Conservation (phyloP, 2,888 invertebrate genomes). For the Alloscopus bannaensis region DNA sequence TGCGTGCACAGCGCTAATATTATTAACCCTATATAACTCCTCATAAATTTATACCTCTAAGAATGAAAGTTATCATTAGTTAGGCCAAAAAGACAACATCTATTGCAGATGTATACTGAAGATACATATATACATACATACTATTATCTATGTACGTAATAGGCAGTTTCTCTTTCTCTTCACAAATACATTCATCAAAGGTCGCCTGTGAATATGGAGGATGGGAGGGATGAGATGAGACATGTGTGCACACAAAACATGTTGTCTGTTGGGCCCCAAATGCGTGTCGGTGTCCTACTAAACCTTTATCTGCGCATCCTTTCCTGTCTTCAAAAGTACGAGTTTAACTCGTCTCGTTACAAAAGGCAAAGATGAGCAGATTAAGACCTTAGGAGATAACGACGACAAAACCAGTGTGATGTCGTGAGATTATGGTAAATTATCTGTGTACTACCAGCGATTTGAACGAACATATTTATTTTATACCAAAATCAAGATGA, state of each 20-base stretch:
- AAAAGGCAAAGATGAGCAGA: slow-evolving; percentile 19
- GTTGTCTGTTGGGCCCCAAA: slow-evolving; percentile 29
- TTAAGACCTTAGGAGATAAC: slow-evolving; percentile 33
- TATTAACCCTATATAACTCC: slow-evolving; percentile 9
- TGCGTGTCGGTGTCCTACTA: slow-evolving; percentile 55
- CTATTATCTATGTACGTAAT: too few species aligned
- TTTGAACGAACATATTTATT: slow-evolving; percentile 16
- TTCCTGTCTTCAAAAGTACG: slow-evolving; percentile 34
- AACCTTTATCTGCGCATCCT: slow-evolving; percentile 45
- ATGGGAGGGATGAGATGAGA: slow-evolving; percentile 29
- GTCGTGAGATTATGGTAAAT: slow-evolving; percentile 12
- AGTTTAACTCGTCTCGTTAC: slow-evolving; percentile 38
- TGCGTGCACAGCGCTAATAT: background rate
- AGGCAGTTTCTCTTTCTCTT: too few species aligned
- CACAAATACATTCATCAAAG: too few species aligned
- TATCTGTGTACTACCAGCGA: slow-evolving; percentile 5
- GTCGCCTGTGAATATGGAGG: too few species aligned
- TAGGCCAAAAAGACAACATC: slow-evolving; percentile 18
- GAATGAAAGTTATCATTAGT: slow-evolving; percentile 11
- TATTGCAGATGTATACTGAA: background rate
- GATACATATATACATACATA: background rate
- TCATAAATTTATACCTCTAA: background rate
- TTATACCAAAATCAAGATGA: slow-evolving; percentile 21
- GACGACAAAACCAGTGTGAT: slow-evolving; percentile 2
- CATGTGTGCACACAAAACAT: slow-evolving; percentile 34